Evolutionary conservation across 2,797 vertebrate genomes (phyloP).

Genomic region (Uromys caudimaculatus): DNA sequence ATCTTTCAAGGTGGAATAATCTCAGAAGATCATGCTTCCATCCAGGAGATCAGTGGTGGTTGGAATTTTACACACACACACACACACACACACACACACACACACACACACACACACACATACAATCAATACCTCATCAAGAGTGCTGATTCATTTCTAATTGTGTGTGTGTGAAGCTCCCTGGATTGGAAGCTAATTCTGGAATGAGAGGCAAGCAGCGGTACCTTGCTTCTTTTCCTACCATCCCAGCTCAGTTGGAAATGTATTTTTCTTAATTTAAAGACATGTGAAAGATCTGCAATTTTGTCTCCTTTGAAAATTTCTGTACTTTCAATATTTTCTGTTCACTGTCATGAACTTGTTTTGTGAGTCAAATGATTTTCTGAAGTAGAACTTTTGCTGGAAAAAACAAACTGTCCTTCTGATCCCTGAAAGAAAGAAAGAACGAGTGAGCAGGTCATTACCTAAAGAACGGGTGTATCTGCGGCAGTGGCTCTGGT

Average conservation of each 20-base stretch:
- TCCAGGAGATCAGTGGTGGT: not conserved
- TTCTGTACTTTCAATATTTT: constrained; percentile 13
- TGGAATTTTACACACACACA: not conserved
- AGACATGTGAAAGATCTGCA: not conserved
- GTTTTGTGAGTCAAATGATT: not conserved
- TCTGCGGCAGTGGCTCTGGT: constrained; percentile 15
- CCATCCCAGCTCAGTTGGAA: not conserved
- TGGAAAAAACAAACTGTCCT: not conserved
- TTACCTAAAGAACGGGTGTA: constrained; percentile 30
- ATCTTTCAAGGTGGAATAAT: not conserved
- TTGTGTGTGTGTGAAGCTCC: not conserved
- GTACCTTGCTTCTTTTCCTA: not conserved
- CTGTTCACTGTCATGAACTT: not conserved
- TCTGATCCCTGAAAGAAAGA: not conserved
- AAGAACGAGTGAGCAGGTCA: not conserved
- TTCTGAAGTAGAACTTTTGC: not conserved
- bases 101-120: not conserved
- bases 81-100: not conserved
- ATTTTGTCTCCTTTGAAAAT: not conserved
- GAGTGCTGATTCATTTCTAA: not conserved
- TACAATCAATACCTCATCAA: not conserved
- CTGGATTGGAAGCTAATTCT: not conserved
- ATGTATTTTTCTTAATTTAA: not conserved
- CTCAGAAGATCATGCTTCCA: not conserved
- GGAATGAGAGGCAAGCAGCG: not conserved